These are phyloP conservation scores for Pachypanchax playfairii DNA, from an alignment of 2,113 vertebrate genomes.

Conservation along the genomic window DNA sequence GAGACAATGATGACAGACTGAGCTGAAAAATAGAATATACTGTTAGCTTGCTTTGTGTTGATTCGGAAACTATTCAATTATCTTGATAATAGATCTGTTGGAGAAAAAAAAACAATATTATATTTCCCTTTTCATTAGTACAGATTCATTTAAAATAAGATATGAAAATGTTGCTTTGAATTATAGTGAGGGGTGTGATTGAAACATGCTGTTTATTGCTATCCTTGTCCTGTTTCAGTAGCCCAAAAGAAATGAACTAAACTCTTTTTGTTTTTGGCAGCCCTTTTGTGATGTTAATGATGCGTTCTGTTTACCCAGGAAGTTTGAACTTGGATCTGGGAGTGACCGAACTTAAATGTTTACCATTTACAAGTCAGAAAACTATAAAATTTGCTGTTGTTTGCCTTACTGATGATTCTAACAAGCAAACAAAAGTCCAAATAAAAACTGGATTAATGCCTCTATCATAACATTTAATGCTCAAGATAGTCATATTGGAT, in stretches of 20 bases:
- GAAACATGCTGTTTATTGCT: not conserved
- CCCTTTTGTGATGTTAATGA: too few relatives aligned
- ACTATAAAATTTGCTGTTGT: too few relatives aligned
- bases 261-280: not conserved
- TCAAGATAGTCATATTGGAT: too few relatives aligned
- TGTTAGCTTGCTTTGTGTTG: constrained; percentile 38
- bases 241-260: not conserved
- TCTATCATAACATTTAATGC: too few relatives aligned
- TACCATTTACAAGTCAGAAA: too few relatives aligned
- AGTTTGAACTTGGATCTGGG: too few relatives aligned
- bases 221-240: not conserved
- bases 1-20: constrained; percentile 60
- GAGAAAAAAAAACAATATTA: not conserved
- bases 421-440: too few relatives aligned
- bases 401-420: too few relatives aligned
- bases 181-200: not conserved
- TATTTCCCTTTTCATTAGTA: not conserved
- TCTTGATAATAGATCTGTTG: not conserved
- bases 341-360: too few relatives aligned
- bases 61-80: constrained; percentile 27
- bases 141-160: not conserved
- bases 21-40: constrained; percentile 37
- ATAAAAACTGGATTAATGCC: too few relatives aligned
- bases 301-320: too few relatives aligned
- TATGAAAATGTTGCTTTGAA: not conserved